Percentiles rank a stretch among this genome's conserved stretches.
These are phyloP conservation scores for Microtus pennsylvanicus DNA, from an alignment of 2,113 vertebrate genomes.

Conservation along the genomic window DNA sequence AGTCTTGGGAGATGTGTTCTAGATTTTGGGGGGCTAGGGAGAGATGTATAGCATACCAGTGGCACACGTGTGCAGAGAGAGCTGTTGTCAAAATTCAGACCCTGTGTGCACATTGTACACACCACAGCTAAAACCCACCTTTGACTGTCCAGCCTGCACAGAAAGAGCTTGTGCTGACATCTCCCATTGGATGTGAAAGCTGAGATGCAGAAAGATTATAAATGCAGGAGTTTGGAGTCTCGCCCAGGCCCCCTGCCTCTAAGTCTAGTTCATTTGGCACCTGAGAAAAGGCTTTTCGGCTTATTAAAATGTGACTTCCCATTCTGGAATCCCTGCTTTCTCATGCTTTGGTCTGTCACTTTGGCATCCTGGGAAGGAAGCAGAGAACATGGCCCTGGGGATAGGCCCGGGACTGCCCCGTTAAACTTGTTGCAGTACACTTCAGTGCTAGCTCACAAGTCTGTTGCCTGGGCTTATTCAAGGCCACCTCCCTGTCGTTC, in stretches of 20 bases:
- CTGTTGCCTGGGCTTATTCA: neutral
- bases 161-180: neutral
- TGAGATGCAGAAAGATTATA: neutral
- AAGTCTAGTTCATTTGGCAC: neutral
- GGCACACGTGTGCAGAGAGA: neutral
- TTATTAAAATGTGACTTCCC: neutral
- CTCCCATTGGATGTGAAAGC: neutral
- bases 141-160: neutral
- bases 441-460: neutral
- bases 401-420: neutral
- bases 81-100: neutral
- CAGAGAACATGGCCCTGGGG: neutral
- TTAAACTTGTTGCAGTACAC: neutral
- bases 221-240: neutral
- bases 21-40: neutral
- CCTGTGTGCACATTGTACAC: neutral
- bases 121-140: neutral
- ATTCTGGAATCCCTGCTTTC: neutral
- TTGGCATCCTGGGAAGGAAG: neutral
- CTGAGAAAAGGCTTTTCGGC: neutral
- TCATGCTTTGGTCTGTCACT: neutral
- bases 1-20: neutral
- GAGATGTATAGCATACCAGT: neutral
- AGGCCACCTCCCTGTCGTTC: neutral
- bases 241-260: neutral